Base-by-base conservation (phyloP, 2,113 vertebrate species). In the Fulica atra region DNA sequence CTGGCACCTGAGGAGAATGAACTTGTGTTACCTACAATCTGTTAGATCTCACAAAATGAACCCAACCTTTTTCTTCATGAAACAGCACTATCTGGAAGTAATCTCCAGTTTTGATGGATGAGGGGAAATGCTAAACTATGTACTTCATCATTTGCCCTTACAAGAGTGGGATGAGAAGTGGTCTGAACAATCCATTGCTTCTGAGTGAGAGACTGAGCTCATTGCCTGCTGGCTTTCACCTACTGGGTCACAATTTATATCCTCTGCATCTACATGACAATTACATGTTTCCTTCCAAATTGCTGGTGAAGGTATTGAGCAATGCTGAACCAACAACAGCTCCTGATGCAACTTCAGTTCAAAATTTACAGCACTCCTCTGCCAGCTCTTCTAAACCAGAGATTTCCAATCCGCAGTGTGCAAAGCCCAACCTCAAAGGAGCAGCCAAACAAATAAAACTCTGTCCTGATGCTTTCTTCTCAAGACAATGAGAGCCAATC, bases 331-430 rank as follows among this genome's bases (percentile, higher is more conserved):
- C 89, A 88, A 73, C 57, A 91, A 88, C 65, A 96, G 81, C 56
- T 92, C 68, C 56, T 81, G 68, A 68, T 48, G 81, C 78, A 94
- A 91, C 78, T 81, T 81, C 65, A 71, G 59, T 42, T 88, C 86
- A 81, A 96, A 88, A 90, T 80, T 71, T 71, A 86, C 66, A 82
- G 54, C 29, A 44, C 50, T 90, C 63, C 63, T 86, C 74, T 88
- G 93, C 79, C 92, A 91, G 51, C 70, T 94, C 74, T 85, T 96
- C 92, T 87, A 95, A 94, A 85, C 66, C 70, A 7, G 69, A 38
- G 35, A 54, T 86, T 90, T 90, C 83, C 66, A 93, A 72, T 59
- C 92, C 89, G 66, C 35, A 76, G 71, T 29, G 59, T 50, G 59
- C 68, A 86, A 88, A 92, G 69, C 88, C 85, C 88, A 92, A 31